phyloP scores from a whole-genome alignment of 2,888 invertebrate species.

The Lasioglossum lativentre region DNA sequence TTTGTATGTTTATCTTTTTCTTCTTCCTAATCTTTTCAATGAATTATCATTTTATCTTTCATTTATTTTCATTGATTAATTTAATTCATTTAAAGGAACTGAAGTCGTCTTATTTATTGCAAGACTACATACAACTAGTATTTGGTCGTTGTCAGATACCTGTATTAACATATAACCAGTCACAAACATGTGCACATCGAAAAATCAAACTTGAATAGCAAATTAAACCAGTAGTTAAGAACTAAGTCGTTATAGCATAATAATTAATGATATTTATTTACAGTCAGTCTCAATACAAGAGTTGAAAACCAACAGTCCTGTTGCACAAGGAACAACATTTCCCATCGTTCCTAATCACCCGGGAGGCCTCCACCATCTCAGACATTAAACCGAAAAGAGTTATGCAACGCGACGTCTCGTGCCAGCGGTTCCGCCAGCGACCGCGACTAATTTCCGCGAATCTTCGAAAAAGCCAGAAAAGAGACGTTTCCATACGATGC shows the following conservation, averaged over 20 bases:
- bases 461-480: not conserved
- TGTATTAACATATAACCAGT: too few species aligned
- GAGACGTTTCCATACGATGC: constrained; percentile 4
- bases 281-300: not conserved
- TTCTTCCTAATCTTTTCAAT: not conserved
- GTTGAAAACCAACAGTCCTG: not conserved
- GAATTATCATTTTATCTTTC: not conserved
- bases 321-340: not conserved
- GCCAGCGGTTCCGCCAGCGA: not conserved
- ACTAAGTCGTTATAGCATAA: not conserved
- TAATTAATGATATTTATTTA: not conserved
- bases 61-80: too few species aligned
- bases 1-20: not conserved
- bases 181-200: too few species aligned
- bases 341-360: not conserved
- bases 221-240: too few species aligned
- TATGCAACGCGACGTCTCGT: not conserved
- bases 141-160: too few species aligned
- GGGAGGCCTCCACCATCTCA: not conserved
- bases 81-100: too few species aligned
- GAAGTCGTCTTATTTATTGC: too few species aligned
- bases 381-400: not conserved
- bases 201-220: not conserved
- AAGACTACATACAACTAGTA: too few species aligned
- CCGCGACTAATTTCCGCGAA: not conserved